Base-by-base conservation (phyloP, 2,113 vertebrate species). In the Labeo rohita region DNA sequence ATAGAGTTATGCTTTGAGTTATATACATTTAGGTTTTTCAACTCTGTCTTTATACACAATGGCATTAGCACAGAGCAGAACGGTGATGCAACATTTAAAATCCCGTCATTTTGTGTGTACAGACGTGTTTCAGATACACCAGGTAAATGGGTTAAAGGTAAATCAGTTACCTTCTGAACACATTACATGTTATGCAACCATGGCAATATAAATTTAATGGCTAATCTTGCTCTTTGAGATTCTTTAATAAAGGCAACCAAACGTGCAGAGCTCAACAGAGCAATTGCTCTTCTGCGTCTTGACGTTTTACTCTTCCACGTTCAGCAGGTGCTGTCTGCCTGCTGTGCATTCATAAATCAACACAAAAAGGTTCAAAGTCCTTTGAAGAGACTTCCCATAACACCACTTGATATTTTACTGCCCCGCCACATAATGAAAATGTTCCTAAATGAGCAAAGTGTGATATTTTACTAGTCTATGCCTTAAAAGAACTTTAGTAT, bases 311-410 rank as follows among this genome's bases (percentile, higher is more conserved):
- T 6, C 10, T n/a, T 2, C 49, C 10, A 6, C 23, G 10, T 65
- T 28, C 45, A 8, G 12, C 21, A 52, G 54, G 13, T 28, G 11
- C n/a, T 50, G 75, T 50, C 80, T 45, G 28, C 52, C n/a, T 45
- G 47, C 28, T 36, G 72, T 23, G 7, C 43, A 87, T 78, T 72
- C 66, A 76, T 59, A 66, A 61, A 83, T 56, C 4, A 45, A 73
- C 28, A n/a, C 10, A 18, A 54, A 80, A 65, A 80, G 45, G 45
- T 68, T 68, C 85, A 91, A 91, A 89, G 89, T 91, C 88, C 89
- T 50, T 65, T 65, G 4, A 68, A 47, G 45, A 4, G 11, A 52
- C 80, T 80, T 18, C n/a, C 23, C 15, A 18, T 77, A 52, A 36
- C 7, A 43, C 10, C 11, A 6, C 54, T 36, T 47, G n/a, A 49